Percentiles rank a stretch among this genome's conserved stretches.
Evolutionary conservation across 2,113 vertebrate species (phyloP).

Genomic region (Emydocephalus ijimae): DNA sequence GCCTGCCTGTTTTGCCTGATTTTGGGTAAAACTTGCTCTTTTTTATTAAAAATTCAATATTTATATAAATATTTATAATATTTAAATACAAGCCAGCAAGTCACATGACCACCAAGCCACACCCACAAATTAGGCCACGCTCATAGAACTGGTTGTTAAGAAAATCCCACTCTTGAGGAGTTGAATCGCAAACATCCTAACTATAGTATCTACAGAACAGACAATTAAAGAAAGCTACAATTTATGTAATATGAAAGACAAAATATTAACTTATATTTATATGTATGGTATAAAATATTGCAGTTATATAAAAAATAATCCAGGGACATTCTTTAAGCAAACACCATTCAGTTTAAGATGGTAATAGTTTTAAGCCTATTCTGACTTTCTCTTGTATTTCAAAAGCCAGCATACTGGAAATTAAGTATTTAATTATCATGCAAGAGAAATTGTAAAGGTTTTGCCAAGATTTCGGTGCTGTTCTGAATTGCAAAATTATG

Average conservation of each 20-base stretch:
- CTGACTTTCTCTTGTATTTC: background rate
- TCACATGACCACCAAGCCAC: no score
- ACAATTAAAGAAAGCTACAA: background rate
- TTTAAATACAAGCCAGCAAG: no score
- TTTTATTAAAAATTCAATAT: no score
- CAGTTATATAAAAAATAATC: background rate
- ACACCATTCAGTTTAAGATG: background rate
- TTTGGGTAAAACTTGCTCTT: no score
- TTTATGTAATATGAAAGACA: background rate
- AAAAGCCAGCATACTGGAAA: background rate
- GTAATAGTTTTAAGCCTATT: background rate
- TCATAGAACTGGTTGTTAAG: no score
- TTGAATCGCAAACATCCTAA: background rate
- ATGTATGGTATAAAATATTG: background rate
- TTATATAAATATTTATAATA: no score
- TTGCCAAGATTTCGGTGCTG: background rate
- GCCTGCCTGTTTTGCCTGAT: no score
- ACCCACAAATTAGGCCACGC: no score
- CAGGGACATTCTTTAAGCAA: background rate
- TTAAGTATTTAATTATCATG: background rate
- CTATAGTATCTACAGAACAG: background rate
- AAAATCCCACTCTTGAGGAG: background rate
- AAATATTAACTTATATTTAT: background rate
- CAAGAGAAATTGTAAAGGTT: background rate
- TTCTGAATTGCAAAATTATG: background rate